A percentile compares a stretch with the other conserved stretches of the same genome.
phyloP scores from a whole-genome alignment of 2,888 invertebrate species.

The Drosophila mayaguana region DNA sequence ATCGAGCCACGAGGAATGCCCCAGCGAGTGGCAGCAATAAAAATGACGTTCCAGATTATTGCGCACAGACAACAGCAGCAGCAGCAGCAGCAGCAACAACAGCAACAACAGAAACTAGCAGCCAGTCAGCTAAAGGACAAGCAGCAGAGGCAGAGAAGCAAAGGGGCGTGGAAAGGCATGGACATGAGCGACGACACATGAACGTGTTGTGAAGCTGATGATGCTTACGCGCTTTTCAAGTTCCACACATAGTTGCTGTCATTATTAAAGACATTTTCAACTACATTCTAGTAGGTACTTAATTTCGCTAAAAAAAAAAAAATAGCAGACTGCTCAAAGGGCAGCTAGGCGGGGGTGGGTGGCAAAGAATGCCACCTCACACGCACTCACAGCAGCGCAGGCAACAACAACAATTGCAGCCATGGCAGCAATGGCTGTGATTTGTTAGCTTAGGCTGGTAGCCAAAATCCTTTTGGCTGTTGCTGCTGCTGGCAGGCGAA shows the following conservation, averaged over 20 bases:
- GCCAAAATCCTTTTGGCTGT: slow-evolving; percentile 41
- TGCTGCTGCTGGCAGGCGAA: slow-evolving; percentile 19
- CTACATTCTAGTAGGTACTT: slow-evolving; percentile 81
- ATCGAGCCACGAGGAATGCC: slow-evolving; percentile 65
- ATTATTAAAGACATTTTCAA: slow-evolving; percentile 82
- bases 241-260: slow-evolving; percentile 80
- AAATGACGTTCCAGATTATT: slow-evolving; percentile 79
- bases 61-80: slow-evolving; percentile 50
- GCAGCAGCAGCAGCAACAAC: slow-evolving; percentile 19
- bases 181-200: slow-evolving; percentile 65
- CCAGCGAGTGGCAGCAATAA: slow-evolving; percentile 76
- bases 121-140: slow-evolving; percentile 29
- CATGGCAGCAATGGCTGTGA: slow-evolving; percentile 13
- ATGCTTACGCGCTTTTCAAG: slow-evolving; percentile 81
- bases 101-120: slow-evolving; percentile 26
- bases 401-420: background rate
- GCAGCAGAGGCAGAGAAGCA: slow-evolving; percentile 6
- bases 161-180: slow-evolving; percentile 2
- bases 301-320: slow-evolving; percentile 59
- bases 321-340: background rate
- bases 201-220: slow-evolving; percentile 73
- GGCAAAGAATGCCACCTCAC: slow-evolving; percentile 67
- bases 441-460: slow-evolving; percentile 29
- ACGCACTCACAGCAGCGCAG: slow-evolving; percentile 42
- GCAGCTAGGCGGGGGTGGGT: slow-evolving; percentile 1